Evolutionary conservation across 2,888 invertebrate genomes (phyloP), one percentile per base, ranked within the genome.

Genomic region (Drosophila atripex): DNA sequence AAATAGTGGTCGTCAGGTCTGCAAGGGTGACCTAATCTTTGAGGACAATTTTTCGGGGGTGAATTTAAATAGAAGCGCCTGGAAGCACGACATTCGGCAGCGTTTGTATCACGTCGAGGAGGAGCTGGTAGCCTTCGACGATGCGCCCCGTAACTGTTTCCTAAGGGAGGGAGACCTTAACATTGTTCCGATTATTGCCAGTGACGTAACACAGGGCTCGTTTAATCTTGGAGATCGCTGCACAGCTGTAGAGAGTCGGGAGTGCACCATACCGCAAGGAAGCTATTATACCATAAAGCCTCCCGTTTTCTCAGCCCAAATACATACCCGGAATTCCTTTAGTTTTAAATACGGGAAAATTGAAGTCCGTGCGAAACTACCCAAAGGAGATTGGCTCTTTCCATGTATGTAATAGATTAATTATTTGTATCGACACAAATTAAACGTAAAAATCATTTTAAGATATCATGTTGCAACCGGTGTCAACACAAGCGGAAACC

Each of bases 341-440:
- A 93, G 93, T 8, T 96, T 96, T 80, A 93, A 93, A 12, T 96
- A 95, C 86, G 96, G 96, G 6, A 93, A 92, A 53, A 92, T 96
- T 18, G 93, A 94, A 78, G 92, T 96, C 1, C 93, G 93, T 39
- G 96, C 96, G 0, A 95, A 95, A 89, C 86, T 96, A 32, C 96
- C 96, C 0, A 93, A 92, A 69, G 96, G 96, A 6, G 95, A 96
- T 86, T 96, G 96, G 96, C 91, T 96, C 16, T 94, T 95, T 89
- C 96, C 96, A 70, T 93, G 96, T 96, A 92, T 92, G 85, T 79
- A 43, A 6, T 4, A 12, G 21, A 18, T 12, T 5, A 12, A 43
- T 21, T 21, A 12, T 12, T 21, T 21, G 1, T 1, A 21, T 43
- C n/a, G 1, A 6, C 7, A 43, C 5, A 21, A 43, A 9, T 11